These are phyloP conservation scores for Theonella swinhoei DNA, from an alignment of 37 sponge, comb jelly and placozoan species.

Conservation along the genomic window DNA sequence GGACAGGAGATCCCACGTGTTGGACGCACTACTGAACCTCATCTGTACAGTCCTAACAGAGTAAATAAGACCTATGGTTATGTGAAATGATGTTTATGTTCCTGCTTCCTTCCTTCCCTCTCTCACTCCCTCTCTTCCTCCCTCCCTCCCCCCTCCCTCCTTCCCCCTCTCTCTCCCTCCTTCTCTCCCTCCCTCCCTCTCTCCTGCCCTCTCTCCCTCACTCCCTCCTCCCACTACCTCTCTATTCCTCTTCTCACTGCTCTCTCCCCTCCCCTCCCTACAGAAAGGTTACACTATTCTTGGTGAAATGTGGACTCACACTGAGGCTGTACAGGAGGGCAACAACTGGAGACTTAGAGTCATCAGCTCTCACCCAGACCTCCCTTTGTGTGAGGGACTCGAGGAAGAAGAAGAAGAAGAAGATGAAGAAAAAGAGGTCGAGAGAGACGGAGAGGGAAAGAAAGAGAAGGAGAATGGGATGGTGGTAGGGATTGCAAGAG, in stretches of 20 bases:
- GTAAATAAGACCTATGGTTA: no score
- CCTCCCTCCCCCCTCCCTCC: background rate
- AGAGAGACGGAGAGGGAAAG: background rate
- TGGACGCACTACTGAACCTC: slow-evolving; percentile 58
- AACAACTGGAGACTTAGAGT: slow-evolving; percentile 44
- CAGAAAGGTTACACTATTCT: slow-evolving; percentile 83
- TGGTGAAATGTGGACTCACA: slow-evolving; percentile 56
- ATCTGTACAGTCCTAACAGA: slow-evolving; percentile 65
- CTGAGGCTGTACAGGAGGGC: slow-evolving; percentile 30
- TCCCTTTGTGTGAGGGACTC: slow-evolving; percentile 16
- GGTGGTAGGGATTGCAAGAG: slow-evolving; percentile 18
- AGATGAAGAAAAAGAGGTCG: slow-evolving; percentile 14
- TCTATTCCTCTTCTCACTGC: no score
- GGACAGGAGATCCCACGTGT: slow-evolving; percentile 75
- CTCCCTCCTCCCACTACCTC: no score
- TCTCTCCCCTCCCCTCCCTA: background rate
- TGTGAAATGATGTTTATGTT: no score
- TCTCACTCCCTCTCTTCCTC: background rate
- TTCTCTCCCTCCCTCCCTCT: no score
- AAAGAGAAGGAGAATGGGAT: background rate
- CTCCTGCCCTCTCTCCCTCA: no score
- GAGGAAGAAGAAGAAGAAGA: background rate
- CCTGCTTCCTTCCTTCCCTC: no score
- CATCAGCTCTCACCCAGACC: slow-evolving; percentile 38
- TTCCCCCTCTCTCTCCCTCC: no score